Evolutionary conservation across 2,888 invertebrate genomes (phyloP).

Genomic region (Ptychoptera contaminata): DNA sequence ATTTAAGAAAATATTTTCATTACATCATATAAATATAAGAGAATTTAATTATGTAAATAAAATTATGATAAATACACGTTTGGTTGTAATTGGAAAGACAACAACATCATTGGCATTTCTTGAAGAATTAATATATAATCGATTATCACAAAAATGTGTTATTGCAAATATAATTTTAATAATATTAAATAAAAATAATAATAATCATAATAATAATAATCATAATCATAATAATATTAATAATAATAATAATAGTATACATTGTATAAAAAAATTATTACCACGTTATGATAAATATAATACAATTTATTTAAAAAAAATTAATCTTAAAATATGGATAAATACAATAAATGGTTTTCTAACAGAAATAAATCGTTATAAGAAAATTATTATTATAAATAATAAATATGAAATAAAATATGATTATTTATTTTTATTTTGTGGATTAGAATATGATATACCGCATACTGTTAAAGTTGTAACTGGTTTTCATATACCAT

Average conservation of each 20-base stretch:
- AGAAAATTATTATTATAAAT: constrained; percentile 40
- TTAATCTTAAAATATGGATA: constrained; percentile 45
- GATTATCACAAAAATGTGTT: too few relatives aligned
- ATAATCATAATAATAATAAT: not conserved
- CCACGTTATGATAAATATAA: constrained; percentile 23
- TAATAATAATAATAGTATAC: not conserved
- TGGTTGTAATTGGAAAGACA: constrained; percentile 48
- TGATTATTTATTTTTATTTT: constrained; percentile 38
- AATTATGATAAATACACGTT: constrained; percentile 35
- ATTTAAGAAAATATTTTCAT: constrained; percentile 14
- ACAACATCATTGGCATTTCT: constrained; percentile 43
- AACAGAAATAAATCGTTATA: constrained; percentile 39
- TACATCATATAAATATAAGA: constrained; percentile 34
- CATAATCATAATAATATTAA: constrained; percentile 44
- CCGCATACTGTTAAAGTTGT: constrained; percentile 20
- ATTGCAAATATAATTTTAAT: constrained; percentile 53
- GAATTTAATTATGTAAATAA: constrained; percentile 32
- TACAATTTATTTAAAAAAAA: constrained; percentile 37
- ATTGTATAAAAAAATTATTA: constrained; percentile 17
- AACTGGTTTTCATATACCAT: constrained; percentile 27
- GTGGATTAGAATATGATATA: constrained; percentile 40
- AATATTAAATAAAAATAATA: constrained; percentile 42
- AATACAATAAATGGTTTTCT: constrained; percentile 46
- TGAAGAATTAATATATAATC: constrained; percentile 29
- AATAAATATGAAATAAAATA: constrained; percentile 29